Evolutionary conservation across 2,888 invertebrate genomes (phyloP).

Genomic region (Serrognathus titanus): DNA sequence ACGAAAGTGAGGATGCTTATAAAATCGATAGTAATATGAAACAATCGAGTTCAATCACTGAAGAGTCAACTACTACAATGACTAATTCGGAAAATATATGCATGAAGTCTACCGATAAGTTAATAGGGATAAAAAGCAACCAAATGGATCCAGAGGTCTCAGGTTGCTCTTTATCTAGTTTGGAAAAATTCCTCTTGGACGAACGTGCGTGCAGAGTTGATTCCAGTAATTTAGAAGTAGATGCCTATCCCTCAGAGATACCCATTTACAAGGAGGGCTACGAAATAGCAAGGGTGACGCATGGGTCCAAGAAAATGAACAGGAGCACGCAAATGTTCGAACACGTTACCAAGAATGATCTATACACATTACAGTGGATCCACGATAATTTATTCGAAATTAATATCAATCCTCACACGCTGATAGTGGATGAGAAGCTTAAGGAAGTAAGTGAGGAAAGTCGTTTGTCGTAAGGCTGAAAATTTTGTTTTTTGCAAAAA

Average conservation of each 20-base stretch:
- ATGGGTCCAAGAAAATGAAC: slow-evolving; percentile 10
- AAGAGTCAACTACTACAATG: background rate
- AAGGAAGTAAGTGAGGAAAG: slow-evolving; percentile 31
- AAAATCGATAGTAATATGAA: background rate
- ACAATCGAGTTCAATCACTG: too few species aligned
- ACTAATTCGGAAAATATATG: slow-evolving; percentile 5
- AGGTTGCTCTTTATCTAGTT: too few species aligned
- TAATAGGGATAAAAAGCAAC: background rate
- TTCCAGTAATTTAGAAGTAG: background rate
- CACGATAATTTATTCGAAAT: slow-evolving; percentile 36
- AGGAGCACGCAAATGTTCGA: slow-evolving; percentile 35
- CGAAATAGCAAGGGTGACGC: slow-evolving; percentile 14
- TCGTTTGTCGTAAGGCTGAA: slow-evolving; percentile 5
- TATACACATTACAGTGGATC: slow-evolving; percentile 38
- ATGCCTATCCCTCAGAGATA: slow-evolving; percentile 1
- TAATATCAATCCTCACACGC: slow-evolving; percentile 31
- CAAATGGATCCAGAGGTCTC: too few species aligned
- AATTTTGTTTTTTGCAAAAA: too few species aligned
- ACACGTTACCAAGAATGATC: slow-evolving; percentile 34
- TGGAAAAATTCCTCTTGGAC: background rate
- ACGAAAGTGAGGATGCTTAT: background rate
- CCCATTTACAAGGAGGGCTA: slow-evolving; percentile 15
- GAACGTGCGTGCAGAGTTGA: background rate
- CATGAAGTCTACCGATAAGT: background rate
- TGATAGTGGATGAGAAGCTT: slow-evolving; percentile 34